phyloP scores from a whole-genome alignment of 37 sponge, comb jelly and placozoan genomes.

The Chondrosia reniformis region DNA sequence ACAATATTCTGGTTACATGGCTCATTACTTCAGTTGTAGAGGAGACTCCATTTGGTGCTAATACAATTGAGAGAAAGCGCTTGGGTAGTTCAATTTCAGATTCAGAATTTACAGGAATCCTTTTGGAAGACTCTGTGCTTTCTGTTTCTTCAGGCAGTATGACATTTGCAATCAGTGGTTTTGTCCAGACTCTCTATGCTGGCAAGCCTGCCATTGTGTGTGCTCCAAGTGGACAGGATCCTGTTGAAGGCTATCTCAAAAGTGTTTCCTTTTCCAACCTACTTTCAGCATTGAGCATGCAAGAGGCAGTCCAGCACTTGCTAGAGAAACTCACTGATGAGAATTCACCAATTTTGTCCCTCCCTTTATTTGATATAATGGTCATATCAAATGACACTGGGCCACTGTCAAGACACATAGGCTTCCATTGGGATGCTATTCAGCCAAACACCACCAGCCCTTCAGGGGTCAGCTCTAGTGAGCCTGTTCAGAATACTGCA shows the following conservation, averaged over 20 bases:
- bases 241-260: neutral
- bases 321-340: too few relatives aligned
- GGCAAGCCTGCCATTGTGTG: neutral
- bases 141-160: too few relatives aligned
- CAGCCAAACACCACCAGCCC: conserved; percentile 28
- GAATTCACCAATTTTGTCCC: too few relatives aligned
- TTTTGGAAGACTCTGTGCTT: too few relatives aligned
- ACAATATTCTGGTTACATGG: neutral
- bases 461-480: neutral
- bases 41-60: neutral
- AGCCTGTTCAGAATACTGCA: conserved; percentile 17
- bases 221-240: neutral
- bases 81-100: too few relatives aligned
- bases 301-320: too few relatives aligned
- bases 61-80: too few relatives aligned
- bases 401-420: conserved; percentile 40
- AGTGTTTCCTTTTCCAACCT: conserved; percentile 1
- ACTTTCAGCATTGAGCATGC: neutral
- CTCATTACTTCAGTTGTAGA: too few relatives aligned
- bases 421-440: conserved; percentile 53
- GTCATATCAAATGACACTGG: conserved; percentile 12
- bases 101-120: too few relatives aligned
- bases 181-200: neutral
- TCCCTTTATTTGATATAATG: too few relatives aligned
- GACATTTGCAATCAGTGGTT: too few relatives aligned